Evolutionary conservation across 92 coral and sea anemone genomes (phyloP), one percentile per base, ranked within the genome.

Genomic region (Ricordea florida): DNA sequence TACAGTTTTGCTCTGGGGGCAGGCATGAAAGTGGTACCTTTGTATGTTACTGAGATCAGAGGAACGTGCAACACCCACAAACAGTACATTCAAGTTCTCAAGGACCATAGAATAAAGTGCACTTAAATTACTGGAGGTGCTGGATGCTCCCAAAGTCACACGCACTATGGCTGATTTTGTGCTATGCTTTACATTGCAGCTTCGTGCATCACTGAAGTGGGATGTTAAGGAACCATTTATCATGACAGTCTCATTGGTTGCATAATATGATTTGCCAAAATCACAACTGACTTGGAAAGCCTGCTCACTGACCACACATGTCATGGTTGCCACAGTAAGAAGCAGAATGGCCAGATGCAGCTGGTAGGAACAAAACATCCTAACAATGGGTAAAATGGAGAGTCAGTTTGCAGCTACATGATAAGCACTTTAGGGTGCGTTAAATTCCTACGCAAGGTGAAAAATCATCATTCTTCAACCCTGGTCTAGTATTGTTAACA

Each of bases 21-120:
- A 91, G 14, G 90, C 84, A 47, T 91, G 93, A n/a, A 91, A 91
- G 26, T 74, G 82, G 31, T 87, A 91, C 4, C 66, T 76, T 2
- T 75, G 28, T 6, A 50, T 66, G 2, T 57, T 32, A 51, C 24
- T 69, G 18, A 87, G 56, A 40, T 87, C 87, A 18, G 25, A 29
- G 2, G 62, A 33, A 14, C 73, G 71, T 10, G 93, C 92, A 13
- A 72, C 78, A 2, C 82, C 86, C 15, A 91, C 90, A 83, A 91
- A 91, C 20, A 81, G 66, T 18, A 91, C 57, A 37, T 50, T 79
- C 11, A 57, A 17, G n/a, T 83, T 48, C 57, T 87, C 93, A 28
- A 91, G 49, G 14, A 88, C 87, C 16, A 87, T 46, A 20, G 87
- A 69, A 58, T 83, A 91, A 29, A 91, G 81, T 2, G 60, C 52